Evolutionary conservation across 2,113 vertebrate genomes (phyloP).

Genomic region (Eptatretus burgeri): DNA sequence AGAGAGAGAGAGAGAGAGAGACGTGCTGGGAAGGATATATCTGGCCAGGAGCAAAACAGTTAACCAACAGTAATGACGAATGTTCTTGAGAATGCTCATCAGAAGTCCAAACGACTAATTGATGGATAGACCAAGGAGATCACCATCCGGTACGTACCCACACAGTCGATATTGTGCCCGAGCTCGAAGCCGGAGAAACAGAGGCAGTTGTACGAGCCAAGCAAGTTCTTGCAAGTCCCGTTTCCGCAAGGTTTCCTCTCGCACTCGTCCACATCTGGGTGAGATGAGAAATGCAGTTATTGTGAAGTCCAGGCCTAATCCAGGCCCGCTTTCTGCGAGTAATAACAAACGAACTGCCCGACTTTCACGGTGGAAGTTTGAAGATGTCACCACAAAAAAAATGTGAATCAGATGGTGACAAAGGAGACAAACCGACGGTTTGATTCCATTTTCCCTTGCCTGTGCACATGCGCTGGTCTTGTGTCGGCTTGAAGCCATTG

Average conservation of each 20-base stretch:
- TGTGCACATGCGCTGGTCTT: constrained; percentile 60
- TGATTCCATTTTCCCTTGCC: constrained; percentile 28
- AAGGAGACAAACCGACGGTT: too few species aligned
- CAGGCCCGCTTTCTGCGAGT: neutral
- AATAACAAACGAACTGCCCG: too few species aligned
- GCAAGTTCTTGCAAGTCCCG: constrained; percentile 64
- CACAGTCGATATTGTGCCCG: constrained; percentile 45
- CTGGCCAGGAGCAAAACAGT: too few species aligned
- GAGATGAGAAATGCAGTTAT: neutral
- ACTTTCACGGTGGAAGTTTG: too few species aligned
- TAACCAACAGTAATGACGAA: too few species aligned
- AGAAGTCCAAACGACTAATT: too few species aligned
- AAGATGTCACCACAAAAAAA: too few species aligned
- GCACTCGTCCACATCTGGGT: constrained; percentile 54
- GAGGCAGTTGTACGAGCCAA: constrained; percentile 71
- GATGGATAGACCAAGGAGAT: too few species aligned
- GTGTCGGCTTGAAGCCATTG: constrained; percentile 48
- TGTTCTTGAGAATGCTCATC: too few species aligned
- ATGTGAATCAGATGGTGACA: too few species aligned
- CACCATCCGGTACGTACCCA: constrained; percentile 22
- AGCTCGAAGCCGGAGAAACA: constrained; percentile 55
- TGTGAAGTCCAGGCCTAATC: neutral
- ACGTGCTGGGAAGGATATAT: too few species aligned
- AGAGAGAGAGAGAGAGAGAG: too few species aligned
- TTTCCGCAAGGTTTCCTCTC: constrained; percentile 44